These are phyloP conservation scores for Salticus scenicus DNA, from an alignment of 2,888 invertebrate species.

Conservation along the genomic window DNA sequence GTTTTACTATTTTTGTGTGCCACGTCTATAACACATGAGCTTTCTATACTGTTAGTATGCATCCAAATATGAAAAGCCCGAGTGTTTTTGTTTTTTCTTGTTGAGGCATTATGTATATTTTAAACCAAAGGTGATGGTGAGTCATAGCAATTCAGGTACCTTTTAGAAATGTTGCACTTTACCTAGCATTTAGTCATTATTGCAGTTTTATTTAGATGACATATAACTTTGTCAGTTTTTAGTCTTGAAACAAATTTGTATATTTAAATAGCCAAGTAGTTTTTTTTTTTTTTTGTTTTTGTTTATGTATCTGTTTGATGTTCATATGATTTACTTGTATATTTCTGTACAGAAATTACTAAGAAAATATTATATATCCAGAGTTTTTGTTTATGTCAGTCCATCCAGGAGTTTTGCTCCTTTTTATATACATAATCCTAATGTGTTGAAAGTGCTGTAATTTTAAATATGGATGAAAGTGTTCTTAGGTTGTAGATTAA, in stretches of 20 bases:
- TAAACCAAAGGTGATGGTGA: constrained; percentile 70
- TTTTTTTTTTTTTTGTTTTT: constrained; percentile 45
- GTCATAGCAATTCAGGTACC: constrained; percentile 61
- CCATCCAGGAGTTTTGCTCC: constrained; percentile 64
- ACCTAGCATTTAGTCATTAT: constrained; percentile 69
- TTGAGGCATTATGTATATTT: constrained; percentile 70
- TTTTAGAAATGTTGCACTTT: constrained; percentile 58
- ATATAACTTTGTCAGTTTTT: constrained; percentile 65
- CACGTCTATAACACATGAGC: constrained; percentile 65
- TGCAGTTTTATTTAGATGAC: constrained; percentile 52
- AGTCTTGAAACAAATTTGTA: constrained; percentile 60
- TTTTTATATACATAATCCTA: constrained; percentile 61
- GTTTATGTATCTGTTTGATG: constrained; percentile 58
- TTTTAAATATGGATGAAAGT: constrained; percentile 18
- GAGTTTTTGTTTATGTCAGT: constrained; percentile 66
- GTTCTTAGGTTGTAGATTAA: constrained; percentile 53
- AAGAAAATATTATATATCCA: constrained; percentile 70
- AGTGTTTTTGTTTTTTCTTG: constrained; percentile 46
- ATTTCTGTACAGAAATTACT: constrained; percentile 70
- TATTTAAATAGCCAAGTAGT: constrained; percentile 68
- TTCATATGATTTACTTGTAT: constrained; percentile 67
- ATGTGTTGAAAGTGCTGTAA: constrained; percentile 31
- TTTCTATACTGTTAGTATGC: constrained; percentile 51
- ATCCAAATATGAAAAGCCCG: constrained; percentile 55
- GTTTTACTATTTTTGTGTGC: constrained; percentile 46